Evolutionary conservation across 2,888 invertebrate species (phyloP), one percentile per base, ranked within the genome.

Genomic region (Eristalis intricaria): DNA sequence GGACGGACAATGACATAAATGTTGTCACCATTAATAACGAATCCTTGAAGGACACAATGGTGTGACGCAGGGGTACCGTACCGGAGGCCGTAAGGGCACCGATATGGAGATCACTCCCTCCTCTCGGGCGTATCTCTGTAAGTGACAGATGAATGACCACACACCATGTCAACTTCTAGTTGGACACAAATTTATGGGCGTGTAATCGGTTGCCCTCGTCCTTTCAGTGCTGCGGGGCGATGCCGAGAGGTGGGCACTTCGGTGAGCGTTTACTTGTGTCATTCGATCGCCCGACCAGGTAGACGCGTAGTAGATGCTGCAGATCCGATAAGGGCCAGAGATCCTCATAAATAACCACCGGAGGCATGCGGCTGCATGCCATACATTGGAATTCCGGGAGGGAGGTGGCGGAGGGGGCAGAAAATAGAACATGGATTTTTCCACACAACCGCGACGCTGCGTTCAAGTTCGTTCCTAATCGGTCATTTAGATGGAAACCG

Each of bases 131-230:
- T 38, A 38, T 13, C 38, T 73, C 75, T 80, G 79, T 84, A 87
- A 84, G 69, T 84, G 87, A 87, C 84, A 87, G 84, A 84, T 87
- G 73, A 87, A 87, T 87, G 87, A 87, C 87, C 87, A 87, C 87
- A 87, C 87, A 87, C 84, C 75, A 71, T 80, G 84, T 83, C 76
- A 79, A 79, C 68, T 76, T 76, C 64, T 74, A 75, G 78, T 73
- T 64, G 79, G 84, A 76, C 84, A 84, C 76, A 60, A 79, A 87
- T 87, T 87, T 87, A 87, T 87, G 84, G 87, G 87, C 84, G 84
- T 87, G 87, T 87, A 87, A 87, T 87, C 79, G 65, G 65, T 83
- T 82, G 74, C 71, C 82, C 78, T 73, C n/a, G 64, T 43, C 68
- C 73, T 56, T 71, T 84, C 35, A n/a, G 29, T 63, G 63, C 38